Percentiles rank a stretch among this genome's conserved stretches.
Evolutionary conservation across 2,888 invertebrate genomes (phyloP).

Genomic region (Rotaria socialis): DNA sequence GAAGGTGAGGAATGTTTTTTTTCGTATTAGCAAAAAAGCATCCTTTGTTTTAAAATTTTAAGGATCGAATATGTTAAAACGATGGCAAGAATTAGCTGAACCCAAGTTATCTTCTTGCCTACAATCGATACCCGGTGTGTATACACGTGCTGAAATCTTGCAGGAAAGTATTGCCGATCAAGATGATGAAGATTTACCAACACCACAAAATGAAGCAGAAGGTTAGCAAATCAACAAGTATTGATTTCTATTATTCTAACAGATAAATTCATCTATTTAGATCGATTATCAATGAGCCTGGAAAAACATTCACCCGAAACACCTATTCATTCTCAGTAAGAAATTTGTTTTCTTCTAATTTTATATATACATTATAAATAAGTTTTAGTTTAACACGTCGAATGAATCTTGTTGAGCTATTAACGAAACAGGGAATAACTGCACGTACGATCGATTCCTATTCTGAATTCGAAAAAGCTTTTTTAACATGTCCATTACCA

Average conservation of each 20-base stretch:
- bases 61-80: slow-evolving; percentile 28
- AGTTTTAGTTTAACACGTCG: not conserved
- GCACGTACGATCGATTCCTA: not conserved
- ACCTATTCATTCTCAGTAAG: not conserved
- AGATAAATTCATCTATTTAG: not conserved
- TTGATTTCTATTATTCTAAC: too few species aligned
- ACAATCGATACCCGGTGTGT: slow-evolving; percentile 22
- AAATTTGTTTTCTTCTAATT: not conserved
- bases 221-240: not conserved
- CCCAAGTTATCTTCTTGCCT: not conserved
- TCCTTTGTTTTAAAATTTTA: not conserved
- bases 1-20: not conserved
- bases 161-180: not conserved
- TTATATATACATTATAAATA: not conserved
- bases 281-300: not conserved
- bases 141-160: slow-evolving; percentile 31
- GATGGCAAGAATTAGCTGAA: slow-evolving; percentile 27
- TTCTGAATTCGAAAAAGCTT: not conserved
- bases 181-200: not conserved
- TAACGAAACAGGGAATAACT: not conserved
- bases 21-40: too few species aligned
- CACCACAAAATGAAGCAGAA: not conserved
- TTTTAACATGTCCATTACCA: not conserved
- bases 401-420: not conserved
- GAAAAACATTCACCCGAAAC: not conserved